Evolutionary conservation across 2,113 vertebrate species (phyloP), one percentile per base, ranked within the genome.

Genomic region (Neoarius graeffei): DNA sequence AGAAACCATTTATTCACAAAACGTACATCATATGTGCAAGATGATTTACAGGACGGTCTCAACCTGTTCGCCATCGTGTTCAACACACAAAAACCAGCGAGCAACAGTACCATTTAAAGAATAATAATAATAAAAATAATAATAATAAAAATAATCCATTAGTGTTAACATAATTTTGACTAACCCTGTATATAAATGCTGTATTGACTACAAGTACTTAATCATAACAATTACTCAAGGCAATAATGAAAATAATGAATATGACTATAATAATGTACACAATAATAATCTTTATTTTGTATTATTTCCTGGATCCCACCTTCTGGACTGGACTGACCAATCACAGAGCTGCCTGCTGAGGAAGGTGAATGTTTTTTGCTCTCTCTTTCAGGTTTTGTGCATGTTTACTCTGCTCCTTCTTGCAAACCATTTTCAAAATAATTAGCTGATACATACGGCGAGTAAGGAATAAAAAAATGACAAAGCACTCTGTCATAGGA

Each of bases 321-420:
- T 23, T 76, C 64, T 85, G 54, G 79, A 83, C 88, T 62, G 81
- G 57, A 64, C 59, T 42, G 77, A 64, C 80, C 82, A 85, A 89
- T 83, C 84, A 91, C 94, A 96, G 95, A 96, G 94, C 93, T 96
- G 88, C 95, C 95, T 54, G 95, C 95, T 17, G 95, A 96, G 90
- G 95, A 96, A 87, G 95, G 95, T 96, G 90, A 93, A 93, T 90
- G n/a, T 50, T 67, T 85, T 69, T 42, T 80, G 56, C 86, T 48
- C 19, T 62, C 27, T 79, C 2, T 76, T 77, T 86, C 4, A 48
- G 9, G 7, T 88, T 84, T n/a, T 69, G 86, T 84, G 30, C 64
- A 57, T 90, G 62, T 66, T 85, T 30, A 15, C 30, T 15, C n/a
- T 1, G 30, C 79, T 59, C 25, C 13, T 59, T 30, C n/a, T 59